These are phyloP conservation scores for Xenops minutus DNA, from an alignment of 2,797 vertebrate species.

Conservation along the genomic window DNA sequence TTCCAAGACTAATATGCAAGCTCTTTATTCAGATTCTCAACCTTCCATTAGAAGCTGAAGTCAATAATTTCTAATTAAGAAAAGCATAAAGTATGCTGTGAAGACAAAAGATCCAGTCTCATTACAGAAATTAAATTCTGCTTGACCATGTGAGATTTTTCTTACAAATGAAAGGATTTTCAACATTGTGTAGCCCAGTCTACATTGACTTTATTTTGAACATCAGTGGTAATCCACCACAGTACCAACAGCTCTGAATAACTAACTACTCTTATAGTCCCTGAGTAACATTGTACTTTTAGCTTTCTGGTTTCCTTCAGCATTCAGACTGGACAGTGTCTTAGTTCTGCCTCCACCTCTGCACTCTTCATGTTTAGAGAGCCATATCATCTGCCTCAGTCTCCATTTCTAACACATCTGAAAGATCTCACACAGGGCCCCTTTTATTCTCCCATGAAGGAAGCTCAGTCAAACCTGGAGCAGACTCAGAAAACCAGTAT, in stretches of 20 bases:
- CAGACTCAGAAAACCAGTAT: neutral
- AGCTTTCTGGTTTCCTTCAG: neutral
- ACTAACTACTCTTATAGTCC: neutral
- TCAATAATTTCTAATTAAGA: neutral
- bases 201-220: neutral
- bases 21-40: neutral
- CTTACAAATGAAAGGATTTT: neutral
- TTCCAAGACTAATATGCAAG: neutral
- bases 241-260: neutral
- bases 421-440: neutral
- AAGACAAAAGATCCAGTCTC: neutral
- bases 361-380: neutral
- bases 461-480: neutral
- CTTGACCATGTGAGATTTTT: neutral
- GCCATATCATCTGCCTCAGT: neutral
- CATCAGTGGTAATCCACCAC: neutral
- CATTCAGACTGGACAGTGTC: accelerated
- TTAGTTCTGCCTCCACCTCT: neutral
- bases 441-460: neutral
- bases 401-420: neutral
- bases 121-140: neutral
- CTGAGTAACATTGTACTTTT: neutral
- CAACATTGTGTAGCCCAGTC: neutral
- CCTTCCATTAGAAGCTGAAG: neutral
- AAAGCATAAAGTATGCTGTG: neutral